Evolutionary conservation across 2,113 vertebrate genomes (phyloP).

Genomic region (Phoenicopterus ruber): DNA sequence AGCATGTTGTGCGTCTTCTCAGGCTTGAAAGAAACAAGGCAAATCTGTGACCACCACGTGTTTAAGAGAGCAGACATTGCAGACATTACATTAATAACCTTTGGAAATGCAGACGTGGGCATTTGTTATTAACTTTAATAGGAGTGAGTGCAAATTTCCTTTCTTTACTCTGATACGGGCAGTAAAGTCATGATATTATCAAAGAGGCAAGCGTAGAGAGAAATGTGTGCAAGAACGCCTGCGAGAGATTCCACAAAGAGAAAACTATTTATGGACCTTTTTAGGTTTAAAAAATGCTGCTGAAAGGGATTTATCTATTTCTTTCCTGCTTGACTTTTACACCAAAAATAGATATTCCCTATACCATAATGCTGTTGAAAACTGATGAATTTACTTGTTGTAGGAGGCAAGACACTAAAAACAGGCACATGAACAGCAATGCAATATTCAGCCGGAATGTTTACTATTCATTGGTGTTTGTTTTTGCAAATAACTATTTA

Average conservation of each 20-base stretch:
- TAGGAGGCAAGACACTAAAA: neutral
- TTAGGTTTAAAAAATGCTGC: neutral
- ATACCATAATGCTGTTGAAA: neutral
- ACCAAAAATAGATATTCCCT: neutral
- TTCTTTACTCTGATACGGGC: neutral
- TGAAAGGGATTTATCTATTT: neutral
- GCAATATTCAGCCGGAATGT: neutral
- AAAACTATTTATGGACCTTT: neutral
- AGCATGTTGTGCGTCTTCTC: neutral
- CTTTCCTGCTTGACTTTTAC: neutral
- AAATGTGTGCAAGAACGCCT: neutral
- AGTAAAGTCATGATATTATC: neutral
- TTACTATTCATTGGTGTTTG: constrained; percentile 11
- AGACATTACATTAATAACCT: neutral
- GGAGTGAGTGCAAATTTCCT: neutral
- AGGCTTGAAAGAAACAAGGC: neutral
- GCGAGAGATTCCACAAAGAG: neutral
- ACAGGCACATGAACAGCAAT: neutral
- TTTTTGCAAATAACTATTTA: constrained; percentile 19
- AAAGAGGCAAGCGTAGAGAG: neutral
- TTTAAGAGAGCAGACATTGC: neutral
- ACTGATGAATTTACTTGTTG: neutral
- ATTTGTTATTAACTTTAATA: neutral
- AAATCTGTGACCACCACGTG: neutral
- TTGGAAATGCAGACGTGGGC: neutral